A percentile compares a stretch with the other conserved stretches of the same genome.
Conservation (phyloP, 2,797 vertebrate species). For the Rhyacichthys aspro region DNA sequence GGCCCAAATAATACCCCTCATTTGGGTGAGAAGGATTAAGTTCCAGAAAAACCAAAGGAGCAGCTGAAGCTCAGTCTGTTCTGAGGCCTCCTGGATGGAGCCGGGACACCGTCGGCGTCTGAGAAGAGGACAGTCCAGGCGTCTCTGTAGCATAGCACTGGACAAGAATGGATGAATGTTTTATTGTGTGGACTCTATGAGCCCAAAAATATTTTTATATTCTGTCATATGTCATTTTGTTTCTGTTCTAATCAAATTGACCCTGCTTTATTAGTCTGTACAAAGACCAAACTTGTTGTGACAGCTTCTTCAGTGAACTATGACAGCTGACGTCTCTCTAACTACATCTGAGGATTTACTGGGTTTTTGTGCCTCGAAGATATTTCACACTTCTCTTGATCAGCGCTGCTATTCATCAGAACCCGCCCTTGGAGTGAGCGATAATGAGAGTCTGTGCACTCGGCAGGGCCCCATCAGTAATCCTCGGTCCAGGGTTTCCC, state of each 20-base stretch:
- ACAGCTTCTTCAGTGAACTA: neutral
- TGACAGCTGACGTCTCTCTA: constrained; percentile 8
- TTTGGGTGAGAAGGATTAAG: too few species aligned
- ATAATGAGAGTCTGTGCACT: neutral
- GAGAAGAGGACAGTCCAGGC: too few species aligned
- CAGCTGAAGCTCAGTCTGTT: too few species aligned
- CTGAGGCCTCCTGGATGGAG: too few species aligned
- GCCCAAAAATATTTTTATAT: neutral
- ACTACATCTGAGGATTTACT: neutral
- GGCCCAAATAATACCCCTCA: too few species aligned
- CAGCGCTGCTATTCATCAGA: neutral
- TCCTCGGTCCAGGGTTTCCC: neutral
- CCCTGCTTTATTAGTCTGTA: neutral
- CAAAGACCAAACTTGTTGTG: constrained; percentile 3
- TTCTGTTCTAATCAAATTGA: neutral
- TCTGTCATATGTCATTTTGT: neutral
- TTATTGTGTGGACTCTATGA: too few species aligned
- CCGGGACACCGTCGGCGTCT: too few species aligned
- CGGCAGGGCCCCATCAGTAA: neutral
- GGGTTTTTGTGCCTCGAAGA: neutral
- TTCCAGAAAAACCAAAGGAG: too few species aligned
- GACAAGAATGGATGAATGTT: too few species aligned
- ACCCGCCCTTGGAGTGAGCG: neutral
- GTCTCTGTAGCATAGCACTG: too few species aligned
- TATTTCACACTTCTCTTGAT: constrained; percentile 3